These are phyloP conservation scores for Melanostoma scalare DNA, from an alignment of 2,888 invertebrate species.

Conservation along the genomic window DNA sequence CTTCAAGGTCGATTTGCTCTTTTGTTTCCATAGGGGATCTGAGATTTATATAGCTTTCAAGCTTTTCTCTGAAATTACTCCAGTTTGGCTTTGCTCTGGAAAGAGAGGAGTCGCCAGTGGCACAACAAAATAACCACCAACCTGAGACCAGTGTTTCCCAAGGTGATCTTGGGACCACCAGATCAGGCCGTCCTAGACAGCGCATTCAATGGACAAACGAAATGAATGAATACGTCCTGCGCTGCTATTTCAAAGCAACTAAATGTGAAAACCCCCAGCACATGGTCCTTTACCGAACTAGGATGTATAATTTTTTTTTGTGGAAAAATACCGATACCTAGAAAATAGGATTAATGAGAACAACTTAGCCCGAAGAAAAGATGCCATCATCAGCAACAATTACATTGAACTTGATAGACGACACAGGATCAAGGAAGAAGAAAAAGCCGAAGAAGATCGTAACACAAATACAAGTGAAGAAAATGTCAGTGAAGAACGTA, in stretches of 20 bases:
- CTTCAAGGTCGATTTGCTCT: no score
- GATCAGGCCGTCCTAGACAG: conserved; percentile 25
- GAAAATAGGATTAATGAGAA: conserved; percentile 6
- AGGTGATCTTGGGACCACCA: conserved; percentile 11
- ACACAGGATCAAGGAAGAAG: conserved; percentile 14
- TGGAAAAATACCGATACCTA: no score
- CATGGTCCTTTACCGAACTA: neutral
- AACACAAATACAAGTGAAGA: no score
- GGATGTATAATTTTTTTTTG: no score
- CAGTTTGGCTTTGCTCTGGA: conserved; percentile 29
- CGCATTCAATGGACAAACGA: conserved; percentile 31
- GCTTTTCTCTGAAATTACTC: no score
- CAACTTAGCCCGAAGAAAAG: conserved; percentile 24
- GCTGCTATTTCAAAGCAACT: conserved; percentile 21
- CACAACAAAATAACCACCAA: neutral
- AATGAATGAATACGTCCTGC: conserved; percentile 26
- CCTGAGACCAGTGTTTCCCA: conserved; percentile 24
- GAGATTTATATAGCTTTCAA: no score
- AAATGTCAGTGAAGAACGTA: no score
- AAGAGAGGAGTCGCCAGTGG: conserved; percentile 36
- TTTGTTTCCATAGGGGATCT: no score
- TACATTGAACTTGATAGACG: neutral
- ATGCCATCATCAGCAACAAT: neutral
- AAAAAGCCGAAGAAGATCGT: no score
- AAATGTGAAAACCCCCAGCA: neutral